Conservation (phyloP, 2,113 vertebrate species). For the Oxyura jamaicensis region DNA sequence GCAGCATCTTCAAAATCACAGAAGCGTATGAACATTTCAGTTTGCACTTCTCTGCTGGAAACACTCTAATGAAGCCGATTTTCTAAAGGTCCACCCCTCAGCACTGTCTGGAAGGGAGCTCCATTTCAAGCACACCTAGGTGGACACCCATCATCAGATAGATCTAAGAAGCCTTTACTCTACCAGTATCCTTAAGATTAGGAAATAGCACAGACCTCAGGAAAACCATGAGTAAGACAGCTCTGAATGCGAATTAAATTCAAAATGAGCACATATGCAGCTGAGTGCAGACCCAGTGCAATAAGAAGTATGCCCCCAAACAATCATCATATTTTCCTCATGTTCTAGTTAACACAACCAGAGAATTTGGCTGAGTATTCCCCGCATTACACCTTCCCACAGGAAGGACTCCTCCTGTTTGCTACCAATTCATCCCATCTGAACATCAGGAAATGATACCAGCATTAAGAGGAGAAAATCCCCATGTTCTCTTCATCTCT, state of each 20-base stretch:
- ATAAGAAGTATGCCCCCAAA: not conserved
- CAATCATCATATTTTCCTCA: not conserved
- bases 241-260: not conserved
- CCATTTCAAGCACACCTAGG: not conserved
- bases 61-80: not conserved
- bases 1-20: not conserved
- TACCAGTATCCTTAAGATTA: not conserved
- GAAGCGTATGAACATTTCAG: accelerated
- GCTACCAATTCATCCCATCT: not conserved
- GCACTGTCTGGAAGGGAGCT: not conserved
- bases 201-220: not conserved
- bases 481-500: not conserved
- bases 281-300: not conserved
- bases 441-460: not conserved
- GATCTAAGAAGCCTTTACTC: not conserved
- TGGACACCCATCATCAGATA: not conserved
- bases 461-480: not conserved
- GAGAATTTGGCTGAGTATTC: not conserved
- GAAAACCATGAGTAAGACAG: not conserved
- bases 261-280: not conserved
- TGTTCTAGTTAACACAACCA: not conserved
- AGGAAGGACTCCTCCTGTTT: not conserved
- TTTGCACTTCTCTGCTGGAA: not conserved
- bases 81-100: not conserved
- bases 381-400: not conserved